Percentiles rank a stretch among this genome's conserved stretches.
These are phyloP conservation scores for Agrypnia vestita DNA, from an alignment of 1,140 invertebrate species.

Conservation along the genomic window DNA sequence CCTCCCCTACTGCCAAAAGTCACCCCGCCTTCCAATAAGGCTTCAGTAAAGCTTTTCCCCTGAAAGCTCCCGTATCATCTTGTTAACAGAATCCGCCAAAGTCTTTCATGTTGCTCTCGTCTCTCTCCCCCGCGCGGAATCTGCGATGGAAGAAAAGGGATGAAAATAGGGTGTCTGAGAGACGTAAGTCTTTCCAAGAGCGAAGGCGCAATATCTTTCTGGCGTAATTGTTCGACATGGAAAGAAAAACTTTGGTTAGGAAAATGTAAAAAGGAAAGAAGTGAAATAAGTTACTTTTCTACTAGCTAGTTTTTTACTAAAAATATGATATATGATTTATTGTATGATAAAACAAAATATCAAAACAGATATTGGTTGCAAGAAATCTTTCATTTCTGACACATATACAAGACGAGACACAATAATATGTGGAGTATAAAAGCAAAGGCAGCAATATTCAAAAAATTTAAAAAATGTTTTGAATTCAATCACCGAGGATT, in stretches of 20 bases:
- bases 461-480: too few relatives aligned
- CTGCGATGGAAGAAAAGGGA: slow-evolving; percentile 19
- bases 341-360: too few relatives aligned
- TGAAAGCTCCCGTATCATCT: slow-evolving; percentile 60
- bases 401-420: too few relatives aligned
- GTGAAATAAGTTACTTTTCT: too few relatives aligned
- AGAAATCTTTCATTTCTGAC: too few relatives aligned
- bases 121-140: not conserved
- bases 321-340: too few relatives aligned
- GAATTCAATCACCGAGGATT: too few relatives aligned
- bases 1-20: slow-evolving; percentile 35
- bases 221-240: slow-evolving; percentile 40
- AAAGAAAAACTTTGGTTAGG: slow-evolving; percentile 27
- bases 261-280: not conserved
- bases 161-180: slow-evolving; percentile 28
- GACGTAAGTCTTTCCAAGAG: slow-evolving; percentile 41
- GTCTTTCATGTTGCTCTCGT: not conserved
- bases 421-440: too few relatives aligned
- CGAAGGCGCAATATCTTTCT: slow-evolving; percentile 59
- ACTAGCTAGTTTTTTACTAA: too few relatives aligned
- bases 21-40: slow-evolving; percentile 58
- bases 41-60: slow-evolving; percentile 55
- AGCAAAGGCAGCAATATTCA: too few relatives aligned
- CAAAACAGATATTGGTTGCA: too few relatives aligned
- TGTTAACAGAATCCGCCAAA: slow-evolving; percentile 51